Evolutionary conservation across 1,140 invertebrate genomes (phyloP), one percentile per base, ranked within the genome.

Genomic region (Philotrypesis tridentata): DNA sequence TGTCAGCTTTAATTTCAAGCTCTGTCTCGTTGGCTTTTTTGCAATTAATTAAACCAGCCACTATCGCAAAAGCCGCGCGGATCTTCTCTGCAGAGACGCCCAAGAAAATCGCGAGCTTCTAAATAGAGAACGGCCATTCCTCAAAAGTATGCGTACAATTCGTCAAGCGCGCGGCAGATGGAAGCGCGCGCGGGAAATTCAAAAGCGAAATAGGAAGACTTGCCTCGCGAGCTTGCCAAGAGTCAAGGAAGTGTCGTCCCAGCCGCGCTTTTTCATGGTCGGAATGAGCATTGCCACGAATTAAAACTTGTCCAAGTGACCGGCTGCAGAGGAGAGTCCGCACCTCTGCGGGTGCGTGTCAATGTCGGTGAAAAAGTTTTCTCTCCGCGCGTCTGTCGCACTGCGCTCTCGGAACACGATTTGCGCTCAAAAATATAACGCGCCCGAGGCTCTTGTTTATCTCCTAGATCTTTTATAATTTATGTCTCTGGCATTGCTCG

Each of bases 211-310:
- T 55, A 55, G 48, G 48, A 55, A 55, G 48, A 55, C 48, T 55
- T 55, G 48, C 48, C 48, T 55, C 48, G 48, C 48, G 7, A 55
- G 48, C 63, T 65, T 65, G 63, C 63, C 63, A 65, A 65, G 27
- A 65, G 63, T 65, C 63, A 65, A 65, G 63, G 63, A 29, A 65
- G 63, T 11, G 23, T 65, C 63, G 63, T 65, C 63, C 63, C 63
- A 65, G 63, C 63, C 4, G 17, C 5, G 9, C 63, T 65, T 65
- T 65, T 65, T 65, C 63, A 65, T 65, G 63, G 63, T 65, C 63
- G 63, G 25, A 65, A 65, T 65, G 63, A 65, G 27, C 48, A 55
- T 65, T 65, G 63, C 63, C n/a, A 29, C 27, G 25, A 55, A 55
- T 55, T 55, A 55, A 55, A 55, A 55, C n/a, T 55, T 55, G 21